Base-by-base conservation (phyloP, 1,140 invertebrate species). In the Pseudomyrmex flavicornis region DNA sequence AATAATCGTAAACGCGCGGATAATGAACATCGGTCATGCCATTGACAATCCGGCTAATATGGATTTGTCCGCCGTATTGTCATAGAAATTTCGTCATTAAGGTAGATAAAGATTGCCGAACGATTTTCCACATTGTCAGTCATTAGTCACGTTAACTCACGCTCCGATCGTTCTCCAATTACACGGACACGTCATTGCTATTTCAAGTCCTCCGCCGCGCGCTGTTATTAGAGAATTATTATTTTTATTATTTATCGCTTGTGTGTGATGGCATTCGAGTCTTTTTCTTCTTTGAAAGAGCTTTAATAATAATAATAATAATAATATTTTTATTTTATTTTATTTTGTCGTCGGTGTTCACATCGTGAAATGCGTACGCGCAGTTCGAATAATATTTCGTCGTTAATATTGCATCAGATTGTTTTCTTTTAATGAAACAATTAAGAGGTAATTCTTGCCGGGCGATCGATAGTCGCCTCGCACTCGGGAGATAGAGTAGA, bases 191-290 rank as follows among this genome's bases (percentile, higher is more conserved):
- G 79, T 82, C 79, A 82, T 65, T 75, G 79, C 79, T 82, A 82
- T 82, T 82, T 75, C 63, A 61, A 82, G 79, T 82, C 44, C 61
- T 59, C 20, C 48, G 35, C 35, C 35, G 5, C 5, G 58, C 61
- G 72, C 79, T 82, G 72, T 82, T 80, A 80, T 80, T 80, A 80
- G 66, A 80, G 76, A 80, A 80, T 72, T 80, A 80, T 80, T 80
- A 80, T 80, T 80, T 80, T 69, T 46, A 59, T 80, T 80, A 72
- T 72, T 80, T 80, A 59, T 80, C 56, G 54, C 54, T 5, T 5
- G 35, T 35, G 35, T 35, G 35, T 35, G 35, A 35, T 35, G 35
- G 35, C 35, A 35, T 35, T 35, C 5, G 35, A 35, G n/a, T 35
- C 35, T 35, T 44, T 46, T 58, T 44, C 77, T 46, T 15, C 72